Base-by-base conservation (phyloP, 2,888 invertebrate genomes). In the Hymenopus coronatus region DNA sequence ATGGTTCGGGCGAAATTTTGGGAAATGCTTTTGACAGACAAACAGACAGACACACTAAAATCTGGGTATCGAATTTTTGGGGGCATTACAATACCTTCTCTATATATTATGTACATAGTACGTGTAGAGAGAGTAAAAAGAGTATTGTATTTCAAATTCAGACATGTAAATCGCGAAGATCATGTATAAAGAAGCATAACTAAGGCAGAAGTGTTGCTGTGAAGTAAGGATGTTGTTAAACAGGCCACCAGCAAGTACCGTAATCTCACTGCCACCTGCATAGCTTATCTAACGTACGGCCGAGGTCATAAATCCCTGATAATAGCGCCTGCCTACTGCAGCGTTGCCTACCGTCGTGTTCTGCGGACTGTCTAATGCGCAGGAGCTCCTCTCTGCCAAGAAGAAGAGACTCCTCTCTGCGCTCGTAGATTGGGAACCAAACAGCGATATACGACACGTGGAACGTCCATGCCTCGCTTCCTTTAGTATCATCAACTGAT, bases 241-340 rank as follows among this genome's bases (percentile, higher is more conserved):
- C 14, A 54, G 54, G 54, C 14, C 46, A 15, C 9, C 15, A 85
- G 85, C 81, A 28, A 46, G 30, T 27, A 7, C 27, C 81, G 70
- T 86, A 88, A 88, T 88, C 88, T 82, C 46, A 20, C 85, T 82
- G 86, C 81, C 92, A 91, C 92, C 92, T 92, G 92, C 83, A 28
- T 27, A 88, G 81, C 87, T 82, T 85, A 92, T 92, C 92, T 92
- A 92, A 92, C 93, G 93, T 92, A 93, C 92, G 92, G 33, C 91
- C 91, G 91, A 92, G 91, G 92, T 91, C 92, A 93, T 93, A 93
- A 93, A 93, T 93, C 93, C 93, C 92, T 92, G 93, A 93, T 93
- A 93, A 93, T 93, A 93, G 92, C 92, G 92, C 90, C 82, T 27
- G 82, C 33, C 33, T 85, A 28, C 84, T 86, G 81, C 82, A 82